A percentile compares a stretch with the other conserved stretches of the same genome.
phyloP scores from a whole-genome alignment of 2,113 vertebrate species.

The Epinephelus lanceolatus region DNA sequence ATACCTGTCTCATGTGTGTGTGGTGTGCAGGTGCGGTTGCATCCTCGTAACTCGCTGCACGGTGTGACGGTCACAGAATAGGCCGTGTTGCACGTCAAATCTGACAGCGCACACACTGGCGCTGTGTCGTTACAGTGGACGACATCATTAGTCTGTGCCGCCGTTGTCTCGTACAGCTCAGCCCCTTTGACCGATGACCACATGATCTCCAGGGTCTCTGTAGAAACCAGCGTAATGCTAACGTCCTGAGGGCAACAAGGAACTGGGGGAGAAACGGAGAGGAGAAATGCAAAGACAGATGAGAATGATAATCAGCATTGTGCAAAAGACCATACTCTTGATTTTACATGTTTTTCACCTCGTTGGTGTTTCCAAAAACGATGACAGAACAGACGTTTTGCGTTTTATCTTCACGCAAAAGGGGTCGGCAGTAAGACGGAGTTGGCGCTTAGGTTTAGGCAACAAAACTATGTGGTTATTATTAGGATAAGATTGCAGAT shows the following conservation, averaged over 20 bases:
- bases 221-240: slow-evolving; percentile 80
- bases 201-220: slow-evolving; percentile 88
- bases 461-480: too few relatives aligned
- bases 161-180: slow-evolving; percentile 89
- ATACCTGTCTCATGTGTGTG: slow-evolving; percentile 87
- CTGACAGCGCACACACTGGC: slow-evolving; percentile 88
- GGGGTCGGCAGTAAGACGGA: too few relatives aligned
- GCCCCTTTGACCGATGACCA: slow-evolving; percentile 91
- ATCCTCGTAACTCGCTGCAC: slow-evolving; percentile 89
- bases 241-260: slow-evolving; percentile 92
- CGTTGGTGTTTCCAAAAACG: too few relatives aligned
- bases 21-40: slow-evolving; percentile 85
- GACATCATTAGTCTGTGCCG: slow-evolving; percentile 53
- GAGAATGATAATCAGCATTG: neutral
- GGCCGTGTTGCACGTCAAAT: slow-evolving; percentile 86
- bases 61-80: slow-evolving; percentile 89
- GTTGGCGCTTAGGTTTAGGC: too few relatives aligned
- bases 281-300: neutral
- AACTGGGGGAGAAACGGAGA: slow-evolving; percentile 78
- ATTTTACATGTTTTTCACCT: neutral
- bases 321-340: neutral
- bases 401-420: too few relatives aligned
- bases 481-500: too few relatives aligned
- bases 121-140: slow-evolving; percentile 89
- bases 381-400: too few relatives aligned